A percentile compares a stretch with the other conserved stretches of the same genome.
Evolutionary conservation across 2,888 invertebrate species (phyloP).

Genomic region (Rotaria sp.): DNA sequence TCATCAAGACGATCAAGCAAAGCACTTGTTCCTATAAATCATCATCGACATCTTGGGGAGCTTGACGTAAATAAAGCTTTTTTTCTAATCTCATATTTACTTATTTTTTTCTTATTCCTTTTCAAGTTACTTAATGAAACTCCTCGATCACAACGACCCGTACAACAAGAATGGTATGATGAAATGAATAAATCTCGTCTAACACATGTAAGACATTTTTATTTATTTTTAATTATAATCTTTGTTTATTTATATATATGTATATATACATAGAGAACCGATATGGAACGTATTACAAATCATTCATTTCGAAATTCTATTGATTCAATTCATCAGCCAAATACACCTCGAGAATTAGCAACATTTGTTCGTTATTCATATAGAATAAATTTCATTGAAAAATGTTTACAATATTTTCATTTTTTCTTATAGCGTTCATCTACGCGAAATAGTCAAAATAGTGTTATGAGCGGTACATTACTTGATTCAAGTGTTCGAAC

Average conservation of each 20-base stretch:
- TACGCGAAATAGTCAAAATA: slow-evolving; percentile 14
- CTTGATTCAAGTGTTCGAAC: slow-evolving; percentile 14
- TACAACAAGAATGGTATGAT: slow-evolving; percentile 17
- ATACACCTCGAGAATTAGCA: neutral
- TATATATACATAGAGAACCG: neutral
- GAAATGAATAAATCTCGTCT: neutral
- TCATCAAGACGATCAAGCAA: slow-evolving; percentile 12
- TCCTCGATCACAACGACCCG: neutral
- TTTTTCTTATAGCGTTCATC: neutral
- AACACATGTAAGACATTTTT: neutral
- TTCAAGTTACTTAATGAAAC: neutral
- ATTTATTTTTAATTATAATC: neutral
- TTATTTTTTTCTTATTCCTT: neutral
- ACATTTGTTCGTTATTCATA: neutral
- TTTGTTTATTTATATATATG: neutral
- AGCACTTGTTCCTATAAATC: neutral
- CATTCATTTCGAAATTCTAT: neutral
- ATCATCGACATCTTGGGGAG: neutral
- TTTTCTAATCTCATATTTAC: neutral
- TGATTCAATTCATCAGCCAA: neutral
- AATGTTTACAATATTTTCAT: too few species aligned
- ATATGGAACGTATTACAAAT: neutral
- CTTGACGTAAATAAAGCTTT: neutral
- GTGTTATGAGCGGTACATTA: neutral
- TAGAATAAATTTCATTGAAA: too few species aligned